phyloP scores from a whole-genome alignment of 2,113 vertebrate species.

The Vulpes lagopus region DNA sequence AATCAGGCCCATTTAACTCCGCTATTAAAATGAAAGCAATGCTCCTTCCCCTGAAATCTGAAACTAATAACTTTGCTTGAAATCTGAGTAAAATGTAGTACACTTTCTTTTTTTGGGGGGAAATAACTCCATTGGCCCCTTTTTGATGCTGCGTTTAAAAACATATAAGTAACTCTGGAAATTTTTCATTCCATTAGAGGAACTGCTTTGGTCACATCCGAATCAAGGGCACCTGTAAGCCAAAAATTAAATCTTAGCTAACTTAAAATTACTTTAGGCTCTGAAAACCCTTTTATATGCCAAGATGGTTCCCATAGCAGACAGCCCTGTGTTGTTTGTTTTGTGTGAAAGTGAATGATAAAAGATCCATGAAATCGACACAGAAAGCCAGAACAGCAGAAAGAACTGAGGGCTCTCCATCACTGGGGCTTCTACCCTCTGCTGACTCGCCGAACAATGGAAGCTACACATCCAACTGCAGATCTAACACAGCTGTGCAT shows the following conservation, averaged over 20 bases:
- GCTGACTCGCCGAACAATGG: constrained; percentile 95
- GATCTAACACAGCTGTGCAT: constrained; percentile 97
- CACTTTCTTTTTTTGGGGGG: not conserved
- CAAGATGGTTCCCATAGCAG: constrained; percentile 95
- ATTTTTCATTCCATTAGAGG: constrained; percentile 58
- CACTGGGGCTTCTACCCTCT: constrained; percentile 95
- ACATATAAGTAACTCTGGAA: not conserved
- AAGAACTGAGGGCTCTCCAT: constrained; percentile 97
- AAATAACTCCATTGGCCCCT: not conserved
- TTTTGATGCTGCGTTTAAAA: not conserved
- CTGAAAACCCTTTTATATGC: constrained; percentile 91
- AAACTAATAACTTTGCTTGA: constrained; percentile 26
- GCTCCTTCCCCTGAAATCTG: not conserved
- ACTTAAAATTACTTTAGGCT: constrained; percentile 90
- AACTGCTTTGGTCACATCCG: constrained; percentile 74
- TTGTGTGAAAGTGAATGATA: constrained; percentile 99
- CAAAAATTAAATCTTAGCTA: constrained; percentile 90
- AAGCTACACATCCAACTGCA: constrained; percentile 92
- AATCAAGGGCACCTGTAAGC: constrained; percentile 87
- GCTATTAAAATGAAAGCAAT: constrained; percentile 14
- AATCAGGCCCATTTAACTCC: constrained; percentile 64
- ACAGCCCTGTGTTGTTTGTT: constrained; percentile 99
- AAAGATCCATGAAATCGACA: constrained; percentile 99
- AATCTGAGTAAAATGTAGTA: constrained; percentile 55
- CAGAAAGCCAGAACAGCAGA: constrained; percentile 99